phyloP scores from a whole-genome alignment of 2,797 vertebrate genomes.

The Pteropus rufus region DNA sequence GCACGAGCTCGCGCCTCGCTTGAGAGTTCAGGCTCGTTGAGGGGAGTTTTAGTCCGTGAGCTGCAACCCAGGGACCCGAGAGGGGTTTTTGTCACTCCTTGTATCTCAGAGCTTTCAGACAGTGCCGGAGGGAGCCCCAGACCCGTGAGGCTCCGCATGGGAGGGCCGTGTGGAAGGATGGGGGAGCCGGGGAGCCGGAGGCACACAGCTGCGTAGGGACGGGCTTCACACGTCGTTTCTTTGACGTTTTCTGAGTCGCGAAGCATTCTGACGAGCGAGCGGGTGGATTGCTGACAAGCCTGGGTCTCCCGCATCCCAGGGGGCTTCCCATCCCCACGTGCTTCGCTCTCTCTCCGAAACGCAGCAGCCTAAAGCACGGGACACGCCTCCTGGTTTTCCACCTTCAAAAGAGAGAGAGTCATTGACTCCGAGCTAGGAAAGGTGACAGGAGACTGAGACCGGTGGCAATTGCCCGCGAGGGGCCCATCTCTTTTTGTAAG shows the following conservation, averaged over 20 bases:
- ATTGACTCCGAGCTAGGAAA: background rate
- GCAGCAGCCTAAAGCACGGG: background rate
- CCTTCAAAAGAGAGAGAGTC: background rate
- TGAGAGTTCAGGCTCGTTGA: background rate
- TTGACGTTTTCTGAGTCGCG: slow-evolving; percentile 6
- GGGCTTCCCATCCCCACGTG: background rate
- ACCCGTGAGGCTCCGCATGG: too few species aligned
- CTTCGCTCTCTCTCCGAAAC: too few species aligned
- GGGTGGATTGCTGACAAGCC: background rate
- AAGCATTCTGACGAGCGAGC: background rate
- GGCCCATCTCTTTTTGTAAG: background rate
- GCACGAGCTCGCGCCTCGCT: background rate
- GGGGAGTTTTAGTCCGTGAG: background rate
- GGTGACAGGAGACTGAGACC: background rate
- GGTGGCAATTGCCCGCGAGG: background rate
- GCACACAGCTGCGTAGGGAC: background rate
- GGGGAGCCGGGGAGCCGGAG: background rate
- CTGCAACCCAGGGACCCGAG: background rate
- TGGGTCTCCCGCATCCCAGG: background rate
- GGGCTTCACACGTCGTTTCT: slow-evolving; percentile 30
- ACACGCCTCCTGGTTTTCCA: background rate
- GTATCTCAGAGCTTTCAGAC: background rate
- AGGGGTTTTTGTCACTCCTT: background rate
- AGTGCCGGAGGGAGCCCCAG: background rate
- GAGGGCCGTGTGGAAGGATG: background rate